A percentile compares a stretch with the other conserved stretches of the same genome.
These are phyloP conservation scores for Acanthosepion lycidas DNA, from an alignment of 2,888 invertebrate genomes.

Conservation along the genomic window DNA sequence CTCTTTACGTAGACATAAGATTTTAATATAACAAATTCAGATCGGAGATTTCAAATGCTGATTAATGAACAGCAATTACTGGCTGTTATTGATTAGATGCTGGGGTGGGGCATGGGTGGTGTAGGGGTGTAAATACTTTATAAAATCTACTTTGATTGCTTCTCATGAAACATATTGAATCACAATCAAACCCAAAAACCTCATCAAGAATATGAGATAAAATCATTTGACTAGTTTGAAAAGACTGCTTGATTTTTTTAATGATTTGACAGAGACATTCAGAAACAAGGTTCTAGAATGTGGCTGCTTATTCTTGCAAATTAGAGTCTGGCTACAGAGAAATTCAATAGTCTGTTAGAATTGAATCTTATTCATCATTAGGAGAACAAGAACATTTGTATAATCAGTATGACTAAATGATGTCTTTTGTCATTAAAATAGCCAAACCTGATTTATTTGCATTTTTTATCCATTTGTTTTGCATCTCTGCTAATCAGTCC, in stretches of 20 bases:
- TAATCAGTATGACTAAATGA: not conserved
- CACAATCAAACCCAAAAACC: not conserved
- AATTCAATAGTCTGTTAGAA: not conserved
- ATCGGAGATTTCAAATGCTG: not conserved
- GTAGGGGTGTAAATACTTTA: not conserved
- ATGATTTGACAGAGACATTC: not conserved
- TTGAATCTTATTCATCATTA: conserved; percentile 4
- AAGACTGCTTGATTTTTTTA: not conserved
- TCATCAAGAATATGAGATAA: not conserved
- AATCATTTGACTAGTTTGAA: not conserved
- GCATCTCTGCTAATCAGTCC: not conserved
- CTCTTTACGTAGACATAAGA: not conserved
- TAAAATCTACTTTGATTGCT: conserved; percentile 33
- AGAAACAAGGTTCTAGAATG: no score
- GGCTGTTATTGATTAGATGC: not conserved
- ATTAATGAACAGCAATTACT: conserved; percentile 33
- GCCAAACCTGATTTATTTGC: not conserved
- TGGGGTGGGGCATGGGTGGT: not conserved
- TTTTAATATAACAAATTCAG: conserved; percentile 33
- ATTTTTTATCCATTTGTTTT: not conserved
- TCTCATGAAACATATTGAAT: conserved; percentile 7
- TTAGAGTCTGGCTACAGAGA: conserved; percentile 2
- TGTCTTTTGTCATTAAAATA: not conserved
- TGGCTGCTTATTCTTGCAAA: not conserved
- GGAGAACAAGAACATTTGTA: not conserved